phyloP scores from a whole-genome alignment of 2,888 invertebrate species.

The Eretmocerus hayati region DNA sequence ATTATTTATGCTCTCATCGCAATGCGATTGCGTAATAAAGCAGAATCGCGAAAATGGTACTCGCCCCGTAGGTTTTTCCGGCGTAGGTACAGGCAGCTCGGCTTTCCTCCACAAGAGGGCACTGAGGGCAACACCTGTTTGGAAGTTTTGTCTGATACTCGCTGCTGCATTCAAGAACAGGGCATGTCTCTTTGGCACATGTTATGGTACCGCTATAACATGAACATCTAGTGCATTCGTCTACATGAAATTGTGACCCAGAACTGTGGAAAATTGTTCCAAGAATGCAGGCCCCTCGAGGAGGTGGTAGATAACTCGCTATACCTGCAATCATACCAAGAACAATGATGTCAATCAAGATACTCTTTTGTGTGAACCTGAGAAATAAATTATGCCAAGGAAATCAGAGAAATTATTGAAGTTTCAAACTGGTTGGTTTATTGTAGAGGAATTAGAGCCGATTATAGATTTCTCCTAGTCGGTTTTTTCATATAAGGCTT shows the following conservation, averaged over 20 bases:
- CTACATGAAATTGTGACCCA: constrained; percentile 58
- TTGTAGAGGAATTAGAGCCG: no score
- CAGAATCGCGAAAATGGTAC: constrained; percentile 29
- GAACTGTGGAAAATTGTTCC: constrained; percentile 62
- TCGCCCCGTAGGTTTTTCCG: constrained; percentile 65
- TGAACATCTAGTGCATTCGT: constrained; percentile 78
- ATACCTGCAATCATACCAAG: constrained; percentile 41
- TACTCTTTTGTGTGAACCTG: no score
- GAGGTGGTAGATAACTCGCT: constrained; percentile 48
- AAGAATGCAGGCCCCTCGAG: constrained; percentile 60
- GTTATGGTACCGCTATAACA: constrained; percentile 75
- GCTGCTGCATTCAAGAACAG: constrained; percentile 79
- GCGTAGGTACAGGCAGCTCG: constrained; percentile 61
- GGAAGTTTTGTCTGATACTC: constrained; percentile 61
- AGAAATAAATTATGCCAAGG: no score
- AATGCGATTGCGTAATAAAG: constrained; percentile 1
- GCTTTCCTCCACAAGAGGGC: constrained; percentile 63
- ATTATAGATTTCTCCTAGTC: no score
- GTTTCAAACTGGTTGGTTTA: no score
- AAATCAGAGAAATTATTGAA: no score
- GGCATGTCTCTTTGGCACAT: constrained; percentile 76
- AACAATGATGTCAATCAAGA: no score
- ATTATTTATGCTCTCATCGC: no score
- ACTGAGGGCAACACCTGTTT: constrained; percentile 71
- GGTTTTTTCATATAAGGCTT: no score